Conservation (phyloP, 2,888 invertebrate genomes). For the Listrodromus nycthemerus region DNA sequence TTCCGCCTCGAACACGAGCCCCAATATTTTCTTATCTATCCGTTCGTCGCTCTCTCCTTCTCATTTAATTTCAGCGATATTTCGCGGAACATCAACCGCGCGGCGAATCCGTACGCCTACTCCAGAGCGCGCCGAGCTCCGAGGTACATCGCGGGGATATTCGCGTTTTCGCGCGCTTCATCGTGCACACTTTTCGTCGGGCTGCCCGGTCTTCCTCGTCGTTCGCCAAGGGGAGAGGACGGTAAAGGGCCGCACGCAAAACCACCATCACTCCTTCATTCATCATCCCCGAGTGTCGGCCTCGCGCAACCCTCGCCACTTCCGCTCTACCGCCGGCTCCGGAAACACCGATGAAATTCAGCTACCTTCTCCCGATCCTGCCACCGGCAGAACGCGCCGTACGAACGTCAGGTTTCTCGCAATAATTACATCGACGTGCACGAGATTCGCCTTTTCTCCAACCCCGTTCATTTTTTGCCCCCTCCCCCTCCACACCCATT, state of each 20-base stretch:
- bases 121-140: not conserved
- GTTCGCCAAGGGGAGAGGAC: constrained; percentile 14
- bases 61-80: constrained; percentile 28
- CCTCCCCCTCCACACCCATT: not conserved
- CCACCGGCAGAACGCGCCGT: not conserved
- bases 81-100: constrained; percentile 37
- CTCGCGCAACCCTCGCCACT: constrained; percentile 70
- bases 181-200: constrained; percentile 10
- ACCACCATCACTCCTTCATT: constrained; percentile 83
- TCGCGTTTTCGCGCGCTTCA: constrained; percentile 49
- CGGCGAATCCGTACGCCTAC: constrained; percentile 30
- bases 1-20: constrained; percentile 65
- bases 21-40: constrained; percentile 60
- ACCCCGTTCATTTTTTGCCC: not conserved
- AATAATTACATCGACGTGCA: constrained; percentile 68
- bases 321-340: constrained; percentile 55
- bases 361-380: constrained; percentile 50
- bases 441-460: constrained; percentile 48
- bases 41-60: constrained; percentile 79
- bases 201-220: constrained; percentile 14
- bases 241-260: constrained; percentile 79
- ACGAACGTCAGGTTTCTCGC: constrained; percentile 59
- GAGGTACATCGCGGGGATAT: constrained; percentile 5
- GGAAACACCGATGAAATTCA: constrained; percentile 71
- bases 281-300: constrained; percentile 81